phyloP scores from a whole-genome alignment of 2,113 vertebrate genomes.

The Potamarius usumacintae region DNA sequence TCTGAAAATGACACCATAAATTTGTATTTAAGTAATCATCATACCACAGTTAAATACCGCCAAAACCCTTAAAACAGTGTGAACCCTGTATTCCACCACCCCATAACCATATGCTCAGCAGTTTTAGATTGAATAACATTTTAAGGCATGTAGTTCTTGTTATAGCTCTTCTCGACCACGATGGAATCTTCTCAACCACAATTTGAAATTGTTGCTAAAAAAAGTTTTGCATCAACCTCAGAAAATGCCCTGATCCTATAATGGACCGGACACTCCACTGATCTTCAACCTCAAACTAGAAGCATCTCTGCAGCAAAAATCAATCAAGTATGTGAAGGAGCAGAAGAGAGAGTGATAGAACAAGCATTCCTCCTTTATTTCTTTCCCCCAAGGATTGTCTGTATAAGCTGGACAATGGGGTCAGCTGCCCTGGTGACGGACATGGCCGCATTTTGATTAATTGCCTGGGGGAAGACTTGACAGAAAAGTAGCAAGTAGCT shows the following conservation, averaged over 20 bases:
- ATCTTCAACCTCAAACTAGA: background rate
- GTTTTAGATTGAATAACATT: background rate
- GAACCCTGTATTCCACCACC: background rate
- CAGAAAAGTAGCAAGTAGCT: conserved; percentile 57
- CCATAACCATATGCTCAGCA: background rate
- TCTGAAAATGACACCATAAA: too few relatives aligned
- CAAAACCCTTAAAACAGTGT: background rate
- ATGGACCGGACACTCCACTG: background rate
- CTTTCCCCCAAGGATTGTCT: background rate
- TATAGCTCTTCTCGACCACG: background rate
- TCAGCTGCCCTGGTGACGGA: conserved; percentile 22
- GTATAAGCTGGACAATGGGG: conserved; percentile 27
- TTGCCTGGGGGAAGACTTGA: conserved; percentile 51
- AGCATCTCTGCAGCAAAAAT: background rate
- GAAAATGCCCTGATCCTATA: background rate
- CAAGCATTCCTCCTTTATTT: background rate
- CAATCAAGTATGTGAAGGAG: conserved; percentile 10
- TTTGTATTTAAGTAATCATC: background rate
- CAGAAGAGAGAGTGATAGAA: background rate
- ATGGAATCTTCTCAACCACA: background rate
- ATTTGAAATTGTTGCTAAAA: background rate
- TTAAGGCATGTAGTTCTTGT: background rate
- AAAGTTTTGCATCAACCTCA: background rate
- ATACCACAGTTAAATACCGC: background rate
- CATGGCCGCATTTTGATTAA: conserved; percentile 46